Conservation (phyloP, 30 jellyfish, hydroid and myxozoan genomes). For the Catostylus mosaicus region DNA sequence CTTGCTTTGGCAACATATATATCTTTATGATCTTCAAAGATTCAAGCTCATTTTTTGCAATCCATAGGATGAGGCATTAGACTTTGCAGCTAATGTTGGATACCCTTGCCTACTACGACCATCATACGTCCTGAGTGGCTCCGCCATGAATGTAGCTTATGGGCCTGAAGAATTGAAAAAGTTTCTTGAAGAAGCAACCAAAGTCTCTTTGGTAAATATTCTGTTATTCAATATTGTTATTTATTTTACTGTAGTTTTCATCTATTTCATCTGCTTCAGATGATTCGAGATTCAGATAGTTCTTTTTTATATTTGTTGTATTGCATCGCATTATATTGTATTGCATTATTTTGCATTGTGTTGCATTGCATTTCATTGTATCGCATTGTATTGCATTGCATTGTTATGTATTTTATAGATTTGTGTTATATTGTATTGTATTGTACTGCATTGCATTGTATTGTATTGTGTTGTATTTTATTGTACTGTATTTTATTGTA, state of each 20-base stretch:
- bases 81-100: slow-evolving; percentile 71
- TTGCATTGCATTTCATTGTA: not conserved
- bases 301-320: too few species aligned
- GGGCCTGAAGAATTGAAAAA: slow-evolving; percentile 68
- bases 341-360: not conserved
- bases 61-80: slow-evolving; percentile 69
- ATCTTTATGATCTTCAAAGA: too few species aligned
- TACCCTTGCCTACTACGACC: slow-evolving; percentile 78
- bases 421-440: not conserved
- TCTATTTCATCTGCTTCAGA: too few species aligned
- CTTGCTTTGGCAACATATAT: too few species aligned
- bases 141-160: slow-evolving; percentile 78
- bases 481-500: too few species aligned
- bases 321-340: not conserved
- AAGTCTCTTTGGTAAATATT: slow-evolving; percentile 55
- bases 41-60: too few species aligned
- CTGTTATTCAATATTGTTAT: too few species aligned
- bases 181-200: slow-evolving; percentile 64
- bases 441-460: too few species aligned
- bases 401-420: not conserved
- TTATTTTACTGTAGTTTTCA: too few species aligned
- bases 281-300: too few species aligned
- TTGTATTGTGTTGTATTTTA: too few species aligned
- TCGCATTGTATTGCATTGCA: not conserved
- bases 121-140: slow-evolving; percentile 74